These are phyloP conservation scores for Bactericera cockerelli DNA, from an alignment of 1,140 invertebrate species.

Conservation along the genomic window DNA sequence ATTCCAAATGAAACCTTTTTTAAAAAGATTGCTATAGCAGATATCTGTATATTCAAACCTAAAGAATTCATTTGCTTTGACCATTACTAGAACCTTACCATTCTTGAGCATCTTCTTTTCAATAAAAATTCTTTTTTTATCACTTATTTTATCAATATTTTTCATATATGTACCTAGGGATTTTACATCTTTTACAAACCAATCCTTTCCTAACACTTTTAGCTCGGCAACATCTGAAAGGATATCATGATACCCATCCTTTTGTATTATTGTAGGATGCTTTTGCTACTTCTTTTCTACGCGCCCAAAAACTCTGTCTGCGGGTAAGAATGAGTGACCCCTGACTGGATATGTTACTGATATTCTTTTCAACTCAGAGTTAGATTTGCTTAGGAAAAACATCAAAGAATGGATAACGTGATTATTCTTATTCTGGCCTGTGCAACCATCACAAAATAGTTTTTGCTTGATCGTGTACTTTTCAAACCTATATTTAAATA, in stretches of 20 bases:
- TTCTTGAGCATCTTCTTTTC: too few relatives aligned
- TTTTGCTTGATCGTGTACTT: neutral
- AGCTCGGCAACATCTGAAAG: slow-evolving; percentile 13
- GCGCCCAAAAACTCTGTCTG: slow-evolving; percentile 24
- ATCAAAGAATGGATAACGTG: neutral
- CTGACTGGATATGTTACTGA: slow-evolving; percentile 23
- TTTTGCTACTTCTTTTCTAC: slow-evolving; percentile 23
- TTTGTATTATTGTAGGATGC: slow-evolving; percentile 16
- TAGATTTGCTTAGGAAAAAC: neutral
- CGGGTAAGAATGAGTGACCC: slow-evolving; percentile 25
- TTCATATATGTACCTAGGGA: too few relatives aligned
- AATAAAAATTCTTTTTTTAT: too few relatives aligned
- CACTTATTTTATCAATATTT: too few relatives aligned
- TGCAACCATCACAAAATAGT: neutral
- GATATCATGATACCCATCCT: slow-evolving; percentile 15
- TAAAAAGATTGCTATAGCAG: too few relatives aligned
- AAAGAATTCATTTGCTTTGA: too few relatives aligned
- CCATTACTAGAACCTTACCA: too few relatives aligned
- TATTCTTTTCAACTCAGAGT: slow-evolving; percentile 17
- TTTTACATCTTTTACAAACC: neutral
- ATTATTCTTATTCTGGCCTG: neutral
- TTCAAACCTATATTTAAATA: neutral
- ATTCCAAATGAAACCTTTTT: too few relatives aligned
- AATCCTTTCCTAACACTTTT: slow-evolving; percentile 13
- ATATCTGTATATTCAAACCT: too few relatives aligned